Evolutionary conservation across 2,797 vertebrate genomes (phyloP).

Genomic region (Coranthus polyacanthus): DNA sequence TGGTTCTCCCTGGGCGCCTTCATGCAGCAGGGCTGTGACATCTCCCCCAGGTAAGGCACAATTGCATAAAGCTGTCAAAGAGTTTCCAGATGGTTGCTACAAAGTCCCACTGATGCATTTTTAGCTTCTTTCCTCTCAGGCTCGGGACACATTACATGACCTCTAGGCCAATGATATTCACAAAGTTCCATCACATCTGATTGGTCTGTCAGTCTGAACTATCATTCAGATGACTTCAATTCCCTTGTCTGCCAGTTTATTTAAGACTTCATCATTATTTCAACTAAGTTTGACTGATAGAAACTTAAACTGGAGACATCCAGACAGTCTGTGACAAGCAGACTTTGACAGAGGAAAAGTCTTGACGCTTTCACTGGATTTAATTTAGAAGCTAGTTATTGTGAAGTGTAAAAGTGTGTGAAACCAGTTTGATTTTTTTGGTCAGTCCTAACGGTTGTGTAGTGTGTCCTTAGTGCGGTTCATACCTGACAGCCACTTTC

Average conservation of each 20-base stretch:
- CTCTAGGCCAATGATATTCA: constrained; percentile 32
- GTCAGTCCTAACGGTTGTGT: constrained; percentile 3
- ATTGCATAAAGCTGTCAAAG: not conserved
- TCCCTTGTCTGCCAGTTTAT: constrained; percentile 35
- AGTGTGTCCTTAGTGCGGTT: constrained; percentile 23
- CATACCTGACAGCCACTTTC: too few relatives aligned
- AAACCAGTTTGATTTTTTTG: not conserved
- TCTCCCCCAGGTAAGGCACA: constrained; percentile 85
- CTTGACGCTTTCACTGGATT: constrained; percentile 8
- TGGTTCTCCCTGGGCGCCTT: constrained; percentile 98
- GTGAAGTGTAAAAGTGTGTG: too few relatives aligned
- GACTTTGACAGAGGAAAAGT: constrained; percentile 4
- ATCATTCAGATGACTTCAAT: constrained; percentile 25
- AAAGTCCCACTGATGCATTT: not conserved
- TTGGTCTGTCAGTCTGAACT: constrained; percentile 2
- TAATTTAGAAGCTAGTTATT: too few relatives aligned
- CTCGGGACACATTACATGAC: constrained; percentile 35
- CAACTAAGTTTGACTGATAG: constrained; percentile 43
- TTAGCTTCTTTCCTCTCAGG: constrained; percentile 1
- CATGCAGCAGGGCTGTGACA: constrained; percentile 98
- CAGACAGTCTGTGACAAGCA: constrained; percentile 16
- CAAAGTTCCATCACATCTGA: constrained; percentile 22
- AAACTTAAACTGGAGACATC: constrained; percentile 25
- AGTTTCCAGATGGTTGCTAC: not conserved
- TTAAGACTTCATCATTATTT: constrained; percentile 34